These are phyloP conservation scores for Hemicordylus capensis DNA, from an alignment of 2,113 vertebrate species.

Conservation along the genomic window DNA sequence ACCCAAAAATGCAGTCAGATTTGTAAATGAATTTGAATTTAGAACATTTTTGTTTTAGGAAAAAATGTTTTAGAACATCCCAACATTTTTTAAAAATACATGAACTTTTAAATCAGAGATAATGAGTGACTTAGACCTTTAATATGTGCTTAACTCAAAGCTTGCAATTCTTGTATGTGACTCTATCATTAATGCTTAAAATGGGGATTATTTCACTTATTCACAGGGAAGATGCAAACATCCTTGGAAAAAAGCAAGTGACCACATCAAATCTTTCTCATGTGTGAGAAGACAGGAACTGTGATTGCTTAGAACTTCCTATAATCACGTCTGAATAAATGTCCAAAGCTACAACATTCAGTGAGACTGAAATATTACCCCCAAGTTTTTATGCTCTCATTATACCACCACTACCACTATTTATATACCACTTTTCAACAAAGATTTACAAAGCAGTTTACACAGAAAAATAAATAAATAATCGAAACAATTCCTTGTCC, in stretches of 20 bases:
- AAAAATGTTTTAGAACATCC: too few relatives aligned
- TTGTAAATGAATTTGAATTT: background rate
- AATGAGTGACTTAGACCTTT: background rate
- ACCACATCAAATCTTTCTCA: background rate
- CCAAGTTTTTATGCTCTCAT: background rate
- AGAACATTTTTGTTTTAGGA: too few relatives aligned
- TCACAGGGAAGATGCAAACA: background rate
- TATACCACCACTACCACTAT: too few relatives aligned
- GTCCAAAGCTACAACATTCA: background rate
- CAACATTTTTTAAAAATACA: background rate
- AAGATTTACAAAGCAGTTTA: too few relatives aligned
- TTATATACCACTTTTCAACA: too few relatives aligned
- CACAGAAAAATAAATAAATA: too few relatives aligned
- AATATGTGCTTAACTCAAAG: background rate
- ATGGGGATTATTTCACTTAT: background rate
- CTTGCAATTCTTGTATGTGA: too few relatives aligned
- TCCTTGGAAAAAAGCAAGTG: too few relatives aligned
- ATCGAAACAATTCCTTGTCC: too few relatives aligned
- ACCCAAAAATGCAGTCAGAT: background rate
- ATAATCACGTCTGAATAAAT: background rate
- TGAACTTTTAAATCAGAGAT: background rate
- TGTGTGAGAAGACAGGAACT: background rate
- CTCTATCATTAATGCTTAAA: background rate
- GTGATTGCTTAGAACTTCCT: background rate
- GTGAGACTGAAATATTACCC: background rate